These are phyloP conservation scores for Zosterops lateralis DNA, from an alignment of 2,113 vertebrate species.

Conservation along the genomic window DNA sequence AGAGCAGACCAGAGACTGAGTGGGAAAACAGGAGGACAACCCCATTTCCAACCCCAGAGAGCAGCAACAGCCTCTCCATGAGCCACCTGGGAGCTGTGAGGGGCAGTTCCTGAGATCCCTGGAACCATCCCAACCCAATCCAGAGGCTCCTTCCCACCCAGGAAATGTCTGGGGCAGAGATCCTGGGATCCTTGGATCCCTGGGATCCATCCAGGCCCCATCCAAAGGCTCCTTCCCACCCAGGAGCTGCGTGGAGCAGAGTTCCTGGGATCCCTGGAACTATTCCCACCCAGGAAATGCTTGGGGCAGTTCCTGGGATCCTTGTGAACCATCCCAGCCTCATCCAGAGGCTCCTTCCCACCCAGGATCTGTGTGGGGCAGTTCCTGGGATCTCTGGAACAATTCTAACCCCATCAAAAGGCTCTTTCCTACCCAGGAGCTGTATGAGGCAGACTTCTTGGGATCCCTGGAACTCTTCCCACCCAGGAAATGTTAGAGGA, in stretches of 20 bases:
- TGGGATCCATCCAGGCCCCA: not conserved
- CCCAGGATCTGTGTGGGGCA: no score
- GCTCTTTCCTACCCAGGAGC: not conserved
- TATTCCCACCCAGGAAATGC: not conserved
- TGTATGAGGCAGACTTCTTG: not conserved
- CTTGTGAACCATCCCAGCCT: no score
- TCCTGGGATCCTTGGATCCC: not conserved
- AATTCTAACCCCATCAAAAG: not conserved
- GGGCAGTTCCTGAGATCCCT: not conserved
- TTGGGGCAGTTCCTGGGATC: not conserved
- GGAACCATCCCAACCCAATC: no score
- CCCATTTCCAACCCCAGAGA: not conserved
- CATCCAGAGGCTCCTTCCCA: not conserved
- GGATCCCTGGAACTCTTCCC: not conserved
- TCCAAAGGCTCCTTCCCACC: not conserved
- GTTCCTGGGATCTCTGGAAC: no score
- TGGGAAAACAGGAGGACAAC: accelerated
- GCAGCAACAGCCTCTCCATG: not conserved
- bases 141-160: not conserved
- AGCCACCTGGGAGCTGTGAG: not conserved
- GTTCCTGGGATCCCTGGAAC: not conserved
- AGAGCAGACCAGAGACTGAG: not conserved
- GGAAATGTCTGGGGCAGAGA: not conserved
- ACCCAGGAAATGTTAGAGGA: no score
- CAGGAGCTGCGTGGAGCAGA: not conserved